Percentiles rank a stretch among this genome's conserved stretches.
phyloP scores from a whole-genome alignment of 2,797 vertebrate genomes.

The Poeciliopsis paucimaculata region DNA sequence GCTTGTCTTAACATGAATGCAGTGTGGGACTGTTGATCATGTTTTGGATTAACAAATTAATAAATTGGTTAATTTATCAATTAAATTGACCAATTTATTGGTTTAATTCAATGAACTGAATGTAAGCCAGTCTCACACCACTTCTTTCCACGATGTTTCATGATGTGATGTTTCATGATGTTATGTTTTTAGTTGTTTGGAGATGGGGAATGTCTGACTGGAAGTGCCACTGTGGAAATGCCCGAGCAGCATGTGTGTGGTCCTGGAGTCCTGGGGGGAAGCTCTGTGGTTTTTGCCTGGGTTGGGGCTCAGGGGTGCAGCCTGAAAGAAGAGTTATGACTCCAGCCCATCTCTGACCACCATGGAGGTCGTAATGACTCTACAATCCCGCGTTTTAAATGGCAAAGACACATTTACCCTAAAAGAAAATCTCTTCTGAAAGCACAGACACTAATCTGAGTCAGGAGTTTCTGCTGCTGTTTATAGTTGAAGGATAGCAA shows the following conservation, averaged over 20 bases:
- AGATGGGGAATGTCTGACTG: conserved; percentile 7
- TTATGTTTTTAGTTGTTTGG: neutral
- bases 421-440: conserved; percentile 2
- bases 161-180: no score
- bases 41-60: no score
- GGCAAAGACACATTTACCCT: conserved; percentile 15
- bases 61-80: no score
- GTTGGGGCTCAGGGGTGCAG: conserved; percentile 81
- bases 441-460: conserved; percentile 38
- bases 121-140: neutral
- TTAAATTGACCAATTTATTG: no score
- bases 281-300: conserved; percentile 61
- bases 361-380: conserved; percentile 72
- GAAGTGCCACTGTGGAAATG: conserved; percentile 15
- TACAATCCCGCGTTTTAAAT: conserved; percentile 39
- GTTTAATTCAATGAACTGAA: no score
- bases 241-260: conserved; percentile 27
- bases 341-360: conserved; percentile 71
- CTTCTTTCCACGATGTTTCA: neutral
- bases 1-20: no score
- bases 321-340: conserved; percentile 78
- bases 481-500: conserved; percentile 54
- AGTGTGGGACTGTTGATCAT: no score
- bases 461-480: conserved; percentile 30
- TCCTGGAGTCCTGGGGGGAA: conserved; percentile 39